Base-by-base conservation (phyloP, 2,797 vertebrate species). In the Picus viridis region DNA sequence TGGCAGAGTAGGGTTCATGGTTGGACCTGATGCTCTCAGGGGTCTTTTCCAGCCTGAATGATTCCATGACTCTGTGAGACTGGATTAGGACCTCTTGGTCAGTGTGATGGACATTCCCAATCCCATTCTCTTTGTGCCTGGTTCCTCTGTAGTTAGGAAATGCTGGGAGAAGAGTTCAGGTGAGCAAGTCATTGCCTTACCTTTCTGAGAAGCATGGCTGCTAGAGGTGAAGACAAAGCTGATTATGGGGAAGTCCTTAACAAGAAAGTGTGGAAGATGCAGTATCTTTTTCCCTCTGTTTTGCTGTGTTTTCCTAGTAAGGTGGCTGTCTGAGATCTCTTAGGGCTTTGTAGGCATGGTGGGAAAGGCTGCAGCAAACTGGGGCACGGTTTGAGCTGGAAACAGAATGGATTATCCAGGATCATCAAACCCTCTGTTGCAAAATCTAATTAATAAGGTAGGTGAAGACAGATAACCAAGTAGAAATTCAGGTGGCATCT, bases 381-480 rank as follows among this genome's bases (percentile, higher is more conserved):
- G 30, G 67, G 61, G 92, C 22, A 34, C 5, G 47, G 41, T 71
- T 26, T 86, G 41, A 34, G 20, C 32, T 23, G 17, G 47, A 45
- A 69, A 45, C 22, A 83, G 69, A 83, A 53, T 49, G 26, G 32
- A 59, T 47, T 65, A 19, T 19, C 43, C 5, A 39, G 29, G 26
- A 39, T 70, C 54, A 54, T 63, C 39, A 41, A 61, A 65, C 30
- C 23, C 18, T 83, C 9, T 62, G 12, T 43, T 75, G 64, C 65
- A 83, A 94, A 85, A 77, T 20, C 68, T 26, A 58, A 30, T 65
- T 95, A 75, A 93, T 94, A 91, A 89, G 18, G 58, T 74, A 80
- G 58, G 71, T 84, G 92, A 89, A 90, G 83, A 94, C 59, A 90
- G 87, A 92, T 61, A 59, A 53, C 39, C 49, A 32, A 65, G 41